Percentiles rank a stretch among this genome's conserved stretches.
Evolutionary conservation across 2,888 invertebrate genomes (phyloP).

Genomic region (Anthophora plumipes): DNA sequence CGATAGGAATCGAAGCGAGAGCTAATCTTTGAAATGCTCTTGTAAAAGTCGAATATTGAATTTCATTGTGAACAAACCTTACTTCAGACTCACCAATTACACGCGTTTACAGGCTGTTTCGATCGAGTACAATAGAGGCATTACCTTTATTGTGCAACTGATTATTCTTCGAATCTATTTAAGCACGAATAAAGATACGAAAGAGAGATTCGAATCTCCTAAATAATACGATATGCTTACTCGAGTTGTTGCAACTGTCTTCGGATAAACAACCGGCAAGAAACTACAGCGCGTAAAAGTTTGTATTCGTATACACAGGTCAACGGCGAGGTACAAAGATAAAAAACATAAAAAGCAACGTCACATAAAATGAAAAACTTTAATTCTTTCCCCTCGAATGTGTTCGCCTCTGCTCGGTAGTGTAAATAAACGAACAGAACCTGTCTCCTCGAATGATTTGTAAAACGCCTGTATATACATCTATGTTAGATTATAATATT

Average conservation of each 20-base stretch:
- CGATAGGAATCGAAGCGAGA: conserved; percentile 41
- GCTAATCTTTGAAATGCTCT: conserved; percentile 26
- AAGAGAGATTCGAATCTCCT: conserved; percentile 2
- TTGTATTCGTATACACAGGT: background rate
- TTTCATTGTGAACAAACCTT: background rate
- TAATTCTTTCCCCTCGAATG: background rate
- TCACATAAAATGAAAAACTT: background rate
- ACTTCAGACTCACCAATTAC: background rate
- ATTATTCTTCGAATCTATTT: conserved; percentile 8
- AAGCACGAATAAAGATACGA: background rate
- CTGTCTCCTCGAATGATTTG: conserved; percentile 5
- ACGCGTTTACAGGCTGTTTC: background rate
- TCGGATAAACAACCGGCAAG: too few species aligned
- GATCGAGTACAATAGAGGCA: background rate
- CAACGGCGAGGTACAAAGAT: background rate
- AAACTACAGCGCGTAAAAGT: background rate
- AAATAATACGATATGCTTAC: background rate
- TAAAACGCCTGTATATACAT: background rate
- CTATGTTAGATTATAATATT: conserved; percentile 41
- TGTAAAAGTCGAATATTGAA: background rate
- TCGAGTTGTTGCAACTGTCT: background rate
- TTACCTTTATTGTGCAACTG: conserved; percentile 14
- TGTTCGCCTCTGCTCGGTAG: background rate
- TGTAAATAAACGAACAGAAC: conserved; percentile 10
- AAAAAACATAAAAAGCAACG: background rate